These are phyloP conservation scores for Chaenocephalus aceratus DNA, from an alignment of 2,113 vertebrate species.

Conservation along the genomic window DNA sequence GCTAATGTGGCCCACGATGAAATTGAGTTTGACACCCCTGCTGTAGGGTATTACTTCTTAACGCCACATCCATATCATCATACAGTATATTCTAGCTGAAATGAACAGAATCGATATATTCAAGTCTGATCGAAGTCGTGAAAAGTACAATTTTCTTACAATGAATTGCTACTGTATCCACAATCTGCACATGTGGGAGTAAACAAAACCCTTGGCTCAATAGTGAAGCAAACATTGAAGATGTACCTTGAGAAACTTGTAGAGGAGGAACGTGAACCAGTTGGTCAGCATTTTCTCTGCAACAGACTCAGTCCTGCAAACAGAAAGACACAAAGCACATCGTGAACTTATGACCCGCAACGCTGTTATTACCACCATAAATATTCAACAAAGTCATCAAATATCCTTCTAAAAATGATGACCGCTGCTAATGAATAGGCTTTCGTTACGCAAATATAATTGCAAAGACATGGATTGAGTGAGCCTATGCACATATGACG, in stretches of 20 bases:
- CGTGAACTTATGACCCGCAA: conserved; percentile 51
- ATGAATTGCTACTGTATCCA: neutral
- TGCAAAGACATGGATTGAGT: conserved; percentile 57
- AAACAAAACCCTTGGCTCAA: neutral
- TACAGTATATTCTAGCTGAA: neutral
- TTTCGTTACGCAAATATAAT: conserved; percentile 71
- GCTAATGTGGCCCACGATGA: too few species aligned
- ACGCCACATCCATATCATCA: neutral
- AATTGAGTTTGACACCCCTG: too few species aligned
- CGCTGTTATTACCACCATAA: conserved; percentile 61
- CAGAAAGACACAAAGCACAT: conserved; percentile 45
- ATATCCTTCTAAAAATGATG: conserved; percentile 63
- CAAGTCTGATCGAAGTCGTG: too few species aligned
- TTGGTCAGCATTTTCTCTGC: conserved; percentile 84
- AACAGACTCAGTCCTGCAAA: conserved; percentile 79
- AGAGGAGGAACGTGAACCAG: conserved; percentile 82
- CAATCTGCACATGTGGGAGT: neutral
- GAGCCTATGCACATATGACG: conserved; percentile 51
- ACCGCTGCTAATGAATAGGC: conserved; percentile 69
- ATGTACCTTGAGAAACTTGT: conserved; percentile 81
- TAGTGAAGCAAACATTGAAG: neutral
- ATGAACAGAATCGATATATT: neutral
- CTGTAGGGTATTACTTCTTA: neutral
- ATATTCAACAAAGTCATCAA: conserved; percentile 67
- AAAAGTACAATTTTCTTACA: too few species aligned